These are phyloP conservation scores for Sterna hirundo DNA, from an alignment of 2,113 vertebrate genomes.

Conservation along the genomic window DNA sequence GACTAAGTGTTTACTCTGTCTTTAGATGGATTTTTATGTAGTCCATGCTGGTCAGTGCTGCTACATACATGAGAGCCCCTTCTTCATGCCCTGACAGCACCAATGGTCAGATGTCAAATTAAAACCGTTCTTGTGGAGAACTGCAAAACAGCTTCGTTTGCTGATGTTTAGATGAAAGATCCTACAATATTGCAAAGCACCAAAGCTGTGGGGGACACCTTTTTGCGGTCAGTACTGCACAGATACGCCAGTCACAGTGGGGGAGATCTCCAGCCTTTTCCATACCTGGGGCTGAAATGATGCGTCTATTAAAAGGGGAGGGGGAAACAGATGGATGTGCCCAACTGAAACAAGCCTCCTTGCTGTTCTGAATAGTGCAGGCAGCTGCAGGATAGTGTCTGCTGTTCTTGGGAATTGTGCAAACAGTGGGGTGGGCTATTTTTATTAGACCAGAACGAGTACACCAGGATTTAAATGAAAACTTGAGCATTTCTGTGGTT, in stretches of 20 bases:
- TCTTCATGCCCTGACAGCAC: not conserved
- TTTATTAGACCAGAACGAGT: not conserved
- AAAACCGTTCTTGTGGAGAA: not conserved
- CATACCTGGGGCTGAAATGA: not conserved
- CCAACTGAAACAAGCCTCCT: not conserved
- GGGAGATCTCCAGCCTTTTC: not conserved
- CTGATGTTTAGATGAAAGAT: not conserved
- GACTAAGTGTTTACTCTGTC: not conserved
- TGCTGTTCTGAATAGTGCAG: not conserved
- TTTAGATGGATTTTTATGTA: not conserved
- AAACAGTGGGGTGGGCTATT: not conserved
- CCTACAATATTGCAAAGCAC: not conserved
- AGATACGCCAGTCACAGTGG: fast-evolving
- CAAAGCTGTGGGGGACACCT: not conserved
- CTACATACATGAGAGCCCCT: not conserved
- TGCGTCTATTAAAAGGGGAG: not conserved
- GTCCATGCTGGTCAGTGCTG: not conserved
- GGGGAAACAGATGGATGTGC: not conserved
- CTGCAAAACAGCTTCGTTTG: not conserved
- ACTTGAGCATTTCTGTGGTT: not conserved
- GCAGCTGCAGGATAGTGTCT: not conserved
- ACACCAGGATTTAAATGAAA: not conserved
- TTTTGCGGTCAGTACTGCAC: not conserved
- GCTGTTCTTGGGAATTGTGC: not conserved
- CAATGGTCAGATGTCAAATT: not conserved